A percentile compares a stretch with the other conserved stretches of the same genome.
Conservation (phyloP, 2,113 vertebrate genomes). For the Planiliza haematocheilus region DNA sequence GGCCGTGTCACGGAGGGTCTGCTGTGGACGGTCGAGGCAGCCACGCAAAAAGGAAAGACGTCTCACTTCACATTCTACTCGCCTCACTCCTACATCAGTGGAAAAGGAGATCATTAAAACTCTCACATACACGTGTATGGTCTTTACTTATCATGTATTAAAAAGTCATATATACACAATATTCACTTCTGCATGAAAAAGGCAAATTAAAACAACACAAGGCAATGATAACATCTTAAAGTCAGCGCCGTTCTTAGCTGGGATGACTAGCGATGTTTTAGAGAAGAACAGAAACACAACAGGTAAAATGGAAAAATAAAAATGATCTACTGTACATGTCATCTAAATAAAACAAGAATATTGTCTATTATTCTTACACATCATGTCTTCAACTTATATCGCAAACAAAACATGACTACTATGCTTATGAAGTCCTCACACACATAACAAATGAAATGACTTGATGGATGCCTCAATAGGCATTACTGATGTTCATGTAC, state of each 20-base stretch:
- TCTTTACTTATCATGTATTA: conserved; percentile 66
- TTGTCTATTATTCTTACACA: conserved; percentile 12
- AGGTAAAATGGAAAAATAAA: background rate
- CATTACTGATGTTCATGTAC: conserved; percentile 5
- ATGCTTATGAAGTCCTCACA: conserved; percentile 12
- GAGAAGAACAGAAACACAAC: conserved; percentile 21
- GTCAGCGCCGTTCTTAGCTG: background rate
- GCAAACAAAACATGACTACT: background rate
- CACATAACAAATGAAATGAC: conserved; percentile 33
- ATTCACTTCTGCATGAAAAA: conserved; percentile 8
- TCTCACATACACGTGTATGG: background rate
- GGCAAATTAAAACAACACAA: conserved; percentile 46
- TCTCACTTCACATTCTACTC: conserved; percentile 18
- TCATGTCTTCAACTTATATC: conserved; percentile 10
- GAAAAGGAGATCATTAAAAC: background rate
- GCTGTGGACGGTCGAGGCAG: conserved; percentile 24
- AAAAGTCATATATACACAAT: conserved; percentile 58
- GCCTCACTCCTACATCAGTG: background rate
- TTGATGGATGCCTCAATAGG: conserved; percentile 29
- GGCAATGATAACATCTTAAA: conserved; percentile 32
- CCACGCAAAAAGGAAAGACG: background rate
- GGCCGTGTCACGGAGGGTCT: conserved; percentile 51
- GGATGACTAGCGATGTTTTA: conserved; percentile 10
- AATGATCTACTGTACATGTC: conserved; percentile 7
- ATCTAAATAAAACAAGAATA: conserved; percentile 16